Conservation (phyloP, 2,888 invertebrate species). For the Melieria picta region DNA sequence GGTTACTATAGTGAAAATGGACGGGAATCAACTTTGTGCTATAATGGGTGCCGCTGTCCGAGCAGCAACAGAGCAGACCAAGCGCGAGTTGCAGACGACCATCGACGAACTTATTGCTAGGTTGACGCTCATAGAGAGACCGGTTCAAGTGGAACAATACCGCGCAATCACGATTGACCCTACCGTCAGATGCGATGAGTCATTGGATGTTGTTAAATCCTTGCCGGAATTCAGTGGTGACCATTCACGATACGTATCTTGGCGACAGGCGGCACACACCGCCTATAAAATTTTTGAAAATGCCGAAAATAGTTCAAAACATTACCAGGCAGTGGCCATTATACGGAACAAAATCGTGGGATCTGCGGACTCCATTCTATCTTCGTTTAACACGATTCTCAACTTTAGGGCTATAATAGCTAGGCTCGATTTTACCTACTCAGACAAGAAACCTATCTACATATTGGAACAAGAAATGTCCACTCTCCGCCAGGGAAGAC, state of each 20-base stretch:
- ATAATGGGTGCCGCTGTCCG: too few relatives aligned
- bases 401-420: conserved; percentile 39
- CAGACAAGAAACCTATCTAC: conserved; percentile 38
- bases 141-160: not conserved
- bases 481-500: conserved; percentile 36
- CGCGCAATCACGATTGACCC: not conserved
- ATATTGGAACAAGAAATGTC: conserved; percentile 37
- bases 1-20: too few relatives aligned
- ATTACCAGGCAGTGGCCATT: conserved; percentile 36
- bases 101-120: too few relatives aligned
- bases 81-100: too few relatives aligned
- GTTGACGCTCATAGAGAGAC: too few relatives aligned
- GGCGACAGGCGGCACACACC: conserved; percentile 32
- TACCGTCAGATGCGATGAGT: conserved; percentile 22
- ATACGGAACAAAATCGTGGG: conserved; percentile 29
- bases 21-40: too few relatives aligned
- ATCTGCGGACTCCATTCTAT: conserved; percentile 27
- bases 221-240: conserved; percentile 29
- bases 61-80: too few relatives aligned
- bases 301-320: conserved; percentile 22
- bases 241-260: conserved; percentile 32
- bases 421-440: conserved; percentile 35
- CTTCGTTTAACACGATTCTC: conserved; percentile 35
- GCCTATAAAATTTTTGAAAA: conserved; percentile 13
- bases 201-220: conserved; percentile 28